These are phyloP conservation scores for Lepetodrilus schrolli DNA, from an alignment of 2,888 invertebrate species.

Conservation along the genomic window DNA sequence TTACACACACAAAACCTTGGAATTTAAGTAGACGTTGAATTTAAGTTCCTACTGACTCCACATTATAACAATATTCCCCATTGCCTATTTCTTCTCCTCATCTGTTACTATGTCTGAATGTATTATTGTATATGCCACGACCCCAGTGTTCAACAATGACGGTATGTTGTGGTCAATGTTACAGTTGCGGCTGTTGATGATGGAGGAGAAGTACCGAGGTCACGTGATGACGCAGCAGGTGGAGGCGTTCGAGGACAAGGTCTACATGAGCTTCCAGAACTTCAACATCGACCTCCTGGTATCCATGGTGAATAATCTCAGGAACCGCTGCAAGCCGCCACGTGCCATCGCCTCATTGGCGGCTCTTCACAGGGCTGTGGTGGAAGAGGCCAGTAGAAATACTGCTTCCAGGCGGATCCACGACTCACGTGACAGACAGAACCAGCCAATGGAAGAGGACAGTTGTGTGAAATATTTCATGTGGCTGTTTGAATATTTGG, in stretches of 20 bases:
- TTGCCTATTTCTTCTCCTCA: neutral
- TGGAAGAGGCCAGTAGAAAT: slow-evolving; percentile 30
- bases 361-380: slow-evolving; percentile 39
- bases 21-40: no score
- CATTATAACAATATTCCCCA: neutral
- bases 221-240: slow-evolving; percentile 61
- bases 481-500: slow-evolving; percentile 65
- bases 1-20: no score
- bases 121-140: no score
- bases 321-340: neutral
- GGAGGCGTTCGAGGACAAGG: slow-evolving; percentile 62
- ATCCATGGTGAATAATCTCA: slow-evolving; percentile 44
- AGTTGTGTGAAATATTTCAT: slow-evolving; percentile 58
- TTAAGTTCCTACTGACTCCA: neutral
- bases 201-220: slow-evolving; percentile 60
- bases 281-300: slow-evolving; percentile 57
- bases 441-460: slow-evolving; percentile 30
- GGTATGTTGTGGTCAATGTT: no score
- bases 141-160: no score
- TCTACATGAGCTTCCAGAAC: slow-evolving; percentile 54
- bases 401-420: neutral
- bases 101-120: neutral
- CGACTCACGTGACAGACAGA: slow-evolving; percentile 10
- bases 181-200: slow-evolving; percentile 56
- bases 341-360: slow-evolving; percentile 34